Evolutionary conservation across 2,797 vertebrate genomes (phyloP).

Genomic region (Pipistrellus pipistrellus): DNA sequence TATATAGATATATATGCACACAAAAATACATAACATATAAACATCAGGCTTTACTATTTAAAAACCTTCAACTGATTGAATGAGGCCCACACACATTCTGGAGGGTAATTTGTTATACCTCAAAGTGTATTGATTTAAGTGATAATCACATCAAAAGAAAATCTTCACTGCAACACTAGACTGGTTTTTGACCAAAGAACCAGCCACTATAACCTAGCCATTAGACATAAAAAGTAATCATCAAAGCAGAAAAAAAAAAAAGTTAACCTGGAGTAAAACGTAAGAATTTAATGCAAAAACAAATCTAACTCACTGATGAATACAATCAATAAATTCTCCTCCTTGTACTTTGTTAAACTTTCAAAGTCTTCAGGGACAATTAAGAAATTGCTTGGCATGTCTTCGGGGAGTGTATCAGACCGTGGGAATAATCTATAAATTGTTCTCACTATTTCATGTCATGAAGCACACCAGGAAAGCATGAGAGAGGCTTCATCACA

Average conservation of each 20-base stretch:
- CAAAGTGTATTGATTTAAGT: background rate
- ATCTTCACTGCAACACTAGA: background rate
- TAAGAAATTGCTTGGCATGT: background rate
- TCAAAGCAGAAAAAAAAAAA: fast-evolving
- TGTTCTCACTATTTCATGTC: background rate
- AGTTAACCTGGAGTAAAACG: background rate
- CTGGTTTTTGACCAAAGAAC: background rate
- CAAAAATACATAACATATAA: no score
- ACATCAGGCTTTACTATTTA: background rate
- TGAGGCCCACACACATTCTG: background rate
- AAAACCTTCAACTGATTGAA: background rate
- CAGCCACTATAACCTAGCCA: background rate
- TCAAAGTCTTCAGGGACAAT: background rate
- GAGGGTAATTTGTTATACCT: background rate
- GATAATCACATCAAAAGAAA: background rate
- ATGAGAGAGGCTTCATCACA: background rate
- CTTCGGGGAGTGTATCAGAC: background rate
- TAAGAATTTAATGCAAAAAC: background rate
- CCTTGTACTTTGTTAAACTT: background rate
- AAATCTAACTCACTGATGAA: background rate
- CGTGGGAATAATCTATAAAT: background rate
- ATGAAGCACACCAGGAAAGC: background rate
- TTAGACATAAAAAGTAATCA: background rate
- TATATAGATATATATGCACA: no score
- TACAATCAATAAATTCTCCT: background rate